phyloP scores from a whole-genome alignment of 2,797 vertebrate genomes.

The Siniperca undulata region DNA sequence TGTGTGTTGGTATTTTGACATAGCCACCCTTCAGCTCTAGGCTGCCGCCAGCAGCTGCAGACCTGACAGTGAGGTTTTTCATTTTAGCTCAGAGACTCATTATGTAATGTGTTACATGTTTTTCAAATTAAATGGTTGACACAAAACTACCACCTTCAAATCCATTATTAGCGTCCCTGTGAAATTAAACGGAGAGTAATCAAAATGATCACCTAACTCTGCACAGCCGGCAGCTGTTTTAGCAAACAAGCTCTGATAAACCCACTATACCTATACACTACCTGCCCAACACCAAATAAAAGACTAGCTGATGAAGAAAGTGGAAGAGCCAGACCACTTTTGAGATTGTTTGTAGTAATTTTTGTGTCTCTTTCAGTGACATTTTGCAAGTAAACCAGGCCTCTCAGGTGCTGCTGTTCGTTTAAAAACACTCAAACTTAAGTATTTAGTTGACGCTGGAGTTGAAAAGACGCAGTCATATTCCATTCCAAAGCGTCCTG shows the following conservation, averaged over 20 bases:
- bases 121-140: slow-evolving; percentile 51
- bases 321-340: too few species aligned
- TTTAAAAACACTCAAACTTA: too few species aligned
- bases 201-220: not conserved
- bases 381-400: too few species aligned
- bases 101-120: slow-evolving; percentile 47
- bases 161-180: slow-evolving; percentile 18
- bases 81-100: slow-evolving; percentile 51
- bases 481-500: too few species aligned
- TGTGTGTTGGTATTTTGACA: slow-evolving; percentile 47
- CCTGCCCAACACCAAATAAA: too few species aligned
- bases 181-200: slow-evolving; percentile 11
- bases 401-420: too few species aligned
- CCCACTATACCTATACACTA: not conserved
- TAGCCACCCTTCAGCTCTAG: slow-evolving; percentile 31
- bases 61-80: slow-evolving; percentile 46
- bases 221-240: not conserved
- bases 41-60: slow-evolving; percentile 39
- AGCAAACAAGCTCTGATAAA: not conserved
- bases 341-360: too few species aligned
- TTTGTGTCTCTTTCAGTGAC: too few species aligned
- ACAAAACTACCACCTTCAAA: slow-evolving; percentile 23
- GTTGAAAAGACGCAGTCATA: too few species aligned
- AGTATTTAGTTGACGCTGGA: too few species aligned
- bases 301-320: too few species aligned